Conservation (phyloP, 2,888 invertebrate species). For the Bibio marci region DNA sequence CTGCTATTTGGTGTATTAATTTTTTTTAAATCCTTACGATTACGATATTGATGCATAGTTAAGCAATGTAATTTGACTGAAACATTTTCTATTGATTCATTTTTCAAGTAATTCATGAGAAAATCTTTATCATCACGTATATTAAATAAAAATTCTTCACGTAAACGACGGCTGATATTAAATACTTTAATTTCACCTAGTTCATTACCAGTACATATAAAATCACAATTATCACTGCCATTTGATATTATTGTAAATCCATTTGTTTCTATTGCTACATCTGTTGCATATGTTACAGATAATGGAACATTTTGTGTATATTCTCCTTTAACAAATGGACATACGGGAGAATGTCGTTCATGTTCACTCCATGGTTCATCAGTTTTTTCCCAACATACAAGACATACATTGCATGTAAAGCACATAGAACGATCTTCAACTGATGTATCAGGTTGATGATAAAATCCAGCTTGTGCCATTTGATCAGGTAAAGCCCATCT, state of each 20-base stretch:
- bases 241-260: conserved; percentile 39
- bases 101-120: too few species aligned
- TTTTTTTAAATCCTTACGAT: too few species aligned
- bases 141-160: too few species aligned
- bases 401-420: conserved; percentile 85
- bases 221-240: conserved; percentile 36
- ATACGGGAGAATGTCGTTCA: conserved; percentile 82
- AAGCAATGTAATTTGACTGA: too few species aligned
- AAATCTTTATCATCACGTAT: too few species aligned
- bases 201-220: conserved; percentile 37
- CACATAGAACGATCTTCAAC: conserved; percentile 94
- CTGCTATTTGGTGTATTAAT: too few species aligned
- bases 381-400: conserved; percentile 92
- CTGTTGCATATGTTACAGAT: conserved; percentile 68
- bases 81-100: too few species aligned
- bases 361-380: conserved; percentile 97
- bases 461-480: conserved; percentile 95
- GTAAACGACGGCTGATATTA: too few species aligned
- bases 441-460: conserved; percentile 77
- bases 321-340: conserved; percentile 87
- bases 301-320: conserved; percentile 91
- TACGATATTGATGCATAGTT: too few species aligned
- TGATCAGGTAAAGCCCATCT: conserved; percentile 91
- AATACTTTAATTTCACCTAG: too few species aligned
- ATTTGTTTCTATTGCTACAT: conserved; percentile 46